Conservation (phyloP, 1,140 invertebrate species). For the Drosophila nasuta region DNA sequence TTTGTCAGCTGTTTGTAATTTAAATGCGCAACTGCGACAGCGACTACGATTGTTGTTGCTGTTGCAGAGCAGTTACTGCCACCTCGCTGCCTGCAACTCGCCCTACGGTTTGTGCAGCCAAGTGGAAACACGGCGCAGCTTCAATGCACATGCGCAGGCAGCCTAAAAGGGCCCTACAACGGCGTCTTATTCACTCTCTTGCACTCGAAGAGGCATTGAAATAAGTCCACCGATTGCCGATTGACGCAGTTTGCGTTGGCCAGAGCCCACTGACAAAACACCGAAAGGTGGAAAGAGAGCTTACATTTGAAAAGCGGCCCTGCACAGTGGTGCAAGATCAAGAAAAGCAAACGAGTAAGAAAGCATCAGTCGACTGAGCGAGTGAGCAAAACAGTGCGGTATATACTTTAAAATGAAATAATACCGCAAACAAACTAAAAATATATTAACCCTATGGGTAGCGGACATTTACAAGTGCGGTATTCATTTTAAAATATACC, state of each 20-base stretch:
- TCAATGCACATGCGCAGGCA: slow-evolving; percentile 71
- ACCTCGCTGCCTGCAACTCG: slow-evolving; percentile 36
- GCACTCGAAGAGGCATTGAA: slow-evolving; percentile 40
- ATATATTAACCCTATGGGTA: no score
- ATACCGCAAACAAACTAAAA: no score
- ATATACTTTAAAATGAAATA: no score
- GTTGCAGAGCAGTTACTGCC: slow-evolving; percentile 4
- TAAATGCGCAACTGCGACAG: slow-evolving; percentile 66
- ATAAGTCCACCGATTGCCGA: slow-evolving; percentile 26
- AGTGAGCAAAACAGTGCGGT: no score
- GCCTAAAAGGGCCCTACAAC: slow-evolving; percentile 41
- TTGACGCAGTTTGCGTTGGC: slow-evolving; percentile 23
- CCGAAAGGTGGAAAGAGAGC: background rate
- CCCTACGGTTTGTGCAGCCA: slow-evolving; percentile 54
- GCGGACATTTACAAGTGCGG: no score
- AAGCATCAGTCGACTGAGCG: background rate
- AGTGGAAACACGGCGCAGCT: slow-evolving; percentile 75
- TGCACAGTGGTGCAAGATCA: slow-evolving; percentile 32
- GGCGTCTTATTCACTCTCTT: slow-evolving; percentile 1
- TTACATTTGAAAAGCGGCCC: background rate
- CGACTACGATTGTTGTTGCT: background rate
- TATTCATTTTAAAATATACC: no score
- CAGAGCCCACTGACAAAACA: slow-evolving; percentile 7
- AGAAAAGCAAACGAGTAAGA: background rate
- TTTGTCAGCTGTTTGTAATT: slow-evolving; percentile 83